These are phyloP conservation scores for Loris lydekkerianus DNA, from an alignment of 2,797 vertebrate genomes.

Conservation along the genomic window DNA sequence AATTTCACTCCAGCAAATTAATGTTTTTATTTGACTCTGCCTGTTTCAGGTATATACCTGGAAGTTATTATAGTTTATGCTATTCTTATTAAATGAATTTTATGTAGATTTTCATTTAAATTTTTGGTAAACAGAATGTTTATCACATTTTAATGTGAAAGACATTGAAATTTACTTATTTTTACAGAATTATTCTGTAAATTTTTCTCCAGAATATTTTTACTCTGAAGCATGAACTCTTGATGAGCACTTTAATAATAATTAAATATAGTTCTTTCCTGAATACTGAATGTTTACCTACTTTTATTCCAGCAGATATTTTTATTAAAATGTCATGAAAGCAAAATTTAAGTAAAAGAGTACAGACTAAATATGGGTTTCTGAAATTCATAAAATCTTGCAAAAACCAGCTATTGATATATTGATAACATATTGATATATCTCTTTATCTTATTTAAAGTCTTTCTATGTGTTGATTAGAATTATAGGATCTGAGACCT, in stretches of 20 bases:
- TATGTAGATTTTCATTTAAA: neutral
- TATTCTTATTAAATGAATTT: constrained; percentile 36
- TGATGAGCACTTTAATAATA: neutral
- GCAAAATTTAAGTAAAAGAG: constrained; percentile 3
- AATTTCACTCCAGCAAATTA: neutral
- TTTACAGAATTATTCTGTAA: constrained; percentile 35
- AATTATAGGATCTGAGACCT: neutral
- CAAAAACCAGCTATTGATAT: neutral
- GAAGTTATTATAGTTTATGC: neutral
- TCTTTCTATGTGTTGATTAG: neutral
- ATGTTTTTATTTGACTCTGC: constrained; percentile 18
- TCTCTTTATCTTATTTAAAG: neutral
- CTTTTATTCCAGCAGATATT: neutral
- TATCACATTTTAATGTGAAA: constrained; percentile 27
- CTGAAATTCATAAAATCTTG: constrained; percentile 6
- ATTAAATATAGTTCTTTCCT: neutral
- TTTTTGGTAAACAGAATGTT: constrained; percentile 54
- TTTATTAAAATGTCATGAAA: constrained; percentile 50
- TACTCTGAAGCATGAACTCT: constrained; percentile 4
- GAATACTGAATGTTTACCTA: neutral
- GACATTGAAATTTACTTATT: constrained; percentile 59
- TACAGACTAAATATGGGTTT: neutral
- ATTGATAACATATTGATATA: neutral
- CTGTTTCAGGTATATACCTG: neutral
- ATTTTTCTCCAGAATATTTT: constrained; percentile 60